A percentile compares a stretch with the other conserved stretches of the same genome.
phyloP scores from a whole-genome alignment of 2,797 vertebrate genomes.

The Danio kyathit region DNA sequence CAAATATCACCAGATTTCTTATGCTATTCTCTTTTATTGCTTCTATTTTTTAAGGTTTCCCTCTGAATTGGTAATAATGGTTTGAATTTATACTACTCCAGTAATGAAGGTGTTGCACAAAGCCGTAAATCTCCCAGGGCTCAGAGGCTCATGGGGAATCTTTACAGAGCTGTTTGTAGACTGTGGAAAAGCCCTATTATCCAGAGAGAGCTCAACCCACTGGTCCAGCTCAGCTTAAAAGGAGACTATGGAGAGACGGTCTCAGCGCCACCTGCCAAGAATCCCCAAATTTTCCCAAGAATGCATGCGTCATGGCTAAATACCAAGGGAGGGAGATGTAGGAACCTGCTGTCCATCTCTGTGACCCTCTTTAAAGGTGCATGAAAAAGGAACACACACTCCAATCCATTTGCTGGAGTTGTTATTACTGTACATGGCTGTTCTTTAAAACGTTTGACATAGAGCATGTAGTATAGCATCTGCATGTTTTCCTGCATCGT shows the following conservation, averaged over 20 bases:
- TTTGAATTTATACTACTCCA: slow-evolving; percentile 39
- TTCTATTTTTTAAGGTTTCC: slow-evolving; percentile 17
- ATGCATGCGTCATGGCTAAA: neutral
- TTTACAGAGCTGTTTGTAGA: slow-evolving; percentile 47
- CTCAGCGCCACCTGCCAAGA: slow-evolving; percentile 13
- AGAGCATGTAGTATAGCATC: neutral
- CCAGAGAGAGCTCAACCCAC: slow-evolving; percentile 48
- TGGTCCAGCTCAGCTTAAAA: slow-evolving; percentile 46
- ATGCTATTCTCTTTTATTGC: slow-evolving; percentile 39
- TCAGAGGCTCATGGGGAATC: slow-evolving; percentile 45
- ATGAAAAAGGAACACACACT: slow-evolving; percentile 9
- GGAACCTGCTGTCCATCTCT: slow-evolving; percentile 1
- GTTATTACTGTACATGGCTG: neutral
- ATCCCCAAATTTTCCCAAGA: slow-evolving; percentile 29
- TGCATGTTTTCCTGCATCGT: neutral
- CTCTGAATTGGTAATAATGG: slow-evolving; percentile 40
- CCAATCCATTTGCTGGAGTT: slow-evolving; percentile 16
- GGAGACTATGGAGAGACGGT: slow-evolving; percentile 34
- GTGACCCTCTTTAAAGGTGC: neutral
- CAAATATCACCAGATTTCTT: slow-evolving; percentile 32
- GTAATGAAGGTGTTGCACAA: slow-evolving; percentile 53
- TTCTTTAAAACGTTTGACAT: neutral
- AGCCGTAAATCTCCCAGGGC: slow-evolving; percentile 46
- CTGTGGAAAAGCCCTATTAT: slow-evolving; percentile 53
- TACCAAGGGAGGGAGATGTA: neutral